Evolutionary conservation across 2,797 vertebrate genomes (phyloP).

Genomic region (Catamblyrhynchus diadema): DNA sequence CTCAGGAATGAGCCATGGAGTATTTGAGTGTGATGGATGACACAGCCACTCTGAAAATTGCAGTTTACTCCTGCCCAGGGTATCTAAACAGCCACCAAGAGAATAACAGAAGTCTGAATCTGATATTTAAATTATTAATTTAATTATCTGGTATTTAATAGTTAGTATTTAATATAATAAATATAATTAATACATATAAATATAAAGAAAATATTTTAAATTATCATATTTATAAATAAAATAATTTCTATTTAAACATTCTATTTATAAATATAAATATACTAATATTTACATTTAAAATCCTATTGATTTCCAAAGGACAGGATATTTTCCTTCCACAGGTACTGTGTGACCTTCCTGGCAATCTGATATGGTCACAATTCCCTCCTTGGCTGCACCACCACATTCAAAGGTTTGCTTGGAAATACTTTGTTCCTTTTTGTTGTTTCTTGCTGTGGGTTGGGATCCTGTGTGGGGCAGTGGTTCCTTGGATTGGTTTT

Average conservation of each 20-base stretch:
- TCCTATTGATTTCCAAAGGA: neutral
- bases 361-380: neutral
- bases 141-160: too few relatives aligned
- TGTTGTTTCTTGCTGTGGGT: neutral
- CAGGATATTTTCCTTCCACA: neutral
- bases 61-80: neutral
- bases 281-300: neutral
- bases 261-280: neutral
- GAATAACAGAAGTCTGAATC: neutral
- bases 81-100: neutral
- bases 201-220: too few relatives aligned
- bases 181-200: too few relatives aligned
- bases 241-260: neutral
- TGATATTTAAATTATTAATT: neutral
- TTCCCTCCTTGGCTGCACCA: neutral
- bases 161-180: neutral
- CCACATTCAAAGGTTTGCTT: neutral
- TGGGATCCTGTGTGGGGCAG: neutral
- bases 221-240: neutral
- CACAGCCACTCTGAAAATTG: neutral
- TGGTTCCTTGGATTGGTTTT: neutral
- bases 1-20: neutral
- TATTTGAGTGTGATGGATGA: neutral
- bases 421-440: slow-evolving; percentile 10
- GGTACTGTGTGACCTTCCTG: neutral